Conservation (phyloP, 1,140 invertebrate species). For the Drosophila pachea region DNA sequence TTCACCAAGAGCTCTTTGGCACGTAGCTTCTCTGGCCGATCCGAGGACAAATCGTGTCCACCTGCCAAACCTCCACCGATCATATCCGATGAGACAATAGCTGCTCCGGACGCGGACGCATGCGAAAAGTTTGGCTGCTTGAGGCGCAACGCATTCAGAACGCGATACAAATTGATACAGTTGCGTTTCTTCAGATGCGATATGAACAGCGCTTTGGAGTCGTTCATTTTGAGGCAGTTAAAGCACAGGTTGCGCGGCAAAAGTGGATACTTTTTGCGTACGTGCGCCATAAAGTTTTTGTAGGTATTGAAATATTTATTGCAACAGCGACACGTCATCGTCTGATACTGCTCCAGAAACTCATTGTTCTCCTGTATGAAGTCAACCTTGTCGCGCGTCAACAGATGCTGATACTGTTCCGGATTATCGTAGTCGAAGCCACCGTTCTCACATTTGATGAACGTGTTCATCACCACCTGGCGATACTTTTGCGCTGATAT, state of each 20-base stretch:
- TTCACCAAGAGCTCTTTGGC: slow-evolving; percentile 77
- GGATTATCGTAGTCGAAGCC: slow-evolving; percentile 76
- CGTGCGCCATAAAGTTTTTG: slow-evolving; percentile 79
- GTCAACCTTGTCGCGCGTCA: slow-evolving; percentile 71
- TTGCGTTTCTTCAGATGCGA: slow-evolving; percentile 78
- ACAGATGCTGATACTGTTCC: slow-evolving; percentile 69
- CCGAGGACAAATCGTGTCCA: slow-evolving; percentile 22
- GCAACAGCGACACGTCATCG: slow-evolving; percentile 77
- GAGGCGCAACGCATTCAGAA: slow-evolving; percentile 57
- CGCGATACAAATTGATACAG: slow-evolving; percentile 74
- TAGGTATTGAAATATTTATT: slow-evolving; percentile 72
- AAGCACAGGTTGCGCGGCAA: slow-evolving; percentile 77
- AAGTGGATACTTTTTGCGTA: slow-evolving; percentile 75
- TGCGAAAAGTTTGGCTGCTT: slow-evolving; percentile 48
- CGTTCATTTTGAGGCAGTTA: slow-evolving; percentile 78
- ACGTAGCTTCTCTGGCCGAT: slow-evolving; percentile 64
- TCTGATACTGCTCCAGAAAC: slow-evolving; percentile 77
- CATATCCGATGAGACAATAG: slow-evolving; percentile 4
- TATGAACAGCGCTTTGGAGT: slow-evolving; percentile 77
- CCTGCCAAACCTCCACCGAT: neutral
- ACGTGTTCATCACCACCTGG: slow-evolving; percentile 73
- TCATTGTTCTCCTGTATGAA: slow-evolving; percentile 76
- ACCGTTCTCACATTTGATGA: slow-evolving; percentile 71
- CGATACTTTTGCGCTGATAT: slow-evolving; percentile 71
- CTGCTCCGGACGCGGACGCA: neutral